Evolutionary conservation across 2,888 invertebrate species (phyloP).

Genomic region (Cephus nigrinus): DNA sequence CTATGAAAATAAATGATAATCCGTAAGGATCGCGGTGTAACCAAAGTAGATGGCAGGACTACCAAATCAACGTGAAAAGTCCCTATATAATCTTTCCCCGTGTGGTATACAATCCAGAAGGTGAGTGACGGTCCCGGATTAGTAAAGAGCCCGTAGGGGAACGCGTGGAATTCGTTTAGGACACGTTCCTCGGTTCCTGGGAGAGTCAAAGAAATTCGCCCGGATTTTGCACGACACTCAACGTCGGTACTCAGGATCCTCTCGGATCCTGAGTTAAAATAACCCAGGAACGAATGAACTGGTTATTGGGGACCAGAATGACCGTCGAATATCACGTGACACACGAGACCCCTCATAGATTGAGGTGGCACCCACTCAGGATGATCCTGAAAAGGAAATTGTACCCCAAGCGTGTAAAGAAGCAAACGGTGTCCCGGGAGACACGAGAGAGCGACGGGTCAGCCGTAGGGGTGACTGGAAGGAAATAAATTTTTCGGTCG

Average conservation of each 20-base stretch:
- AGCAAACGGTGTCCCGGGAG: too few species aligned
- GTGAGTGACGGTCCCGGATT: constrained; percentile 1
- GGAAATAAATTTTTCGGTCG: constrained; percentile 40
- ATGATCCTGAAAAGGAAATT: too few species aligned
- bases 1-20: constrained; percentile 3
- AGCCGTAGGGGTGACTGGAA: neutral
- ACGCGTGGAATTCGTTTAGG: constrained; percentile 31
- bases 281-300: too few species aligned
- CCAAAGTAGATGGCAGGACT: constrained; percentile 9
- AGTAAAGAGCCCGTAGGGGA: constrained; percentile 21
- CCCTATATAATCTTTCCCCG: constrained; percentile 39
- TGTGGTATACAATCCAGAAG: constrained; percentile 16
- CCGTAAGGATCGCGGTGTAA: constrained; percentile 1
- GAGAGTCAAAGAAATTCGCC: constrained; percentile 17
- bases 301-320: too few species aligned
- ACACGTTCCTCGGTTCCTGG: constrained; percentile 22
- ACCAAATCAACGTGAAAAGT: constrained; percentile 25
- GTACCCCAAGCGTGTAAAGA: too few species aligned
- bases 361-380: constrained; percentile 19
- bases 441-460: neutral
- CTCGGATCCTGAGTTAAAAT: too few species aligned
- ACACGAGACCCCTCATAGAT: constrained; percentile 4
- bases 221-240: too few species aligned
- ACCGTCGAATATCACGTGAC: too few species aligned
- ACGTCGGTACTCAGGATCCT: too few species aligned